Base-by-base conservation (phyloP, 2,113 vertebrate genomes). In the Corvus cornix region DNA sequence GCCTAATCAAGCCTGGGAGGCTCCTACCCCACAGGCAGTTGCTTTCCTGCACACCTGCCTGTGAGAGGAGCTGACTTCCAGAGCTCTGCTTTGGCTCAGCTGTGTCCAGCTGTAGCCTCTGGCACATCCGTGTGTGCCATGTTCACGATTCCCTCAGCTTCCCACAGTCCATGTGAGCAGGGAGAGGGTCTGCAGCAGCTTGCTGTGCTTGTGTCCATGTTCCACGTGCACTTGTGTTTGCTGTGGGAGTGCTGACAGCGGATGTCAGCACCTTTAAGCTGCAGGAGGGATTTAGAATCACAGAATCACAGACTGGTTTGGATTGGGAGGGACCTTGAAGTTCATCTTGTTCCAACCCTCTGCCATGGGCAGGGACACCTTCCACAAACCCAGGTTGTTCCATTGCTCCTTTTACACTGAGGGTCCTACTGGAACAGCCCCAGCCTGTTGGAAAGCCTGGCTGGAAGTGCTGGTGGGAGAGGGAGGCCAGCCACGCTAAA, bases 201-300 rank as follows among this genome's bases (percentile, higher is more conserved):
- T 21, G 28, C 64, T 17, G 28, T 14, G 49, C 7, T 15, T n/a
- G 20, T 53, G 6, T 4, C 44, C n/a, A 1, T 1, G 1, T 52
- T 80, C 37, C 43, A 11, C 0, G 2, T 2, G 20, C 2, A 1
- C 37, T 27, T 27, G 28, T 12, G 2, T 6, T 27, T 9, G 51
- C 11, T 4, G 16, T 4, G 44, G 35, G 58, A 20, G 17, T 2
- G 27, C 35, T 51, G 70, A 22, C 7, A 27, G 41, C 0, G 1
- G 28, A 30, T n/a, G 39, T 19, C 18, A 83, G 53, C 59, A 75
- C 41, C 1, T 4, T 51, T 17, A 66, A 17, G 24, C 20, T 27
- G 49, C 17, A 30, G 87, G 44, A 63, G 48, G 16, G 62, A 62
- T 78, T 91, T 43, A 59, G 27, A 39, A 37, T 21, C 43, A 56